Base-by-base conservation (phyloP, 2,888 invertebrate genomes). In the Ecliptopera silaceata region DNA sequence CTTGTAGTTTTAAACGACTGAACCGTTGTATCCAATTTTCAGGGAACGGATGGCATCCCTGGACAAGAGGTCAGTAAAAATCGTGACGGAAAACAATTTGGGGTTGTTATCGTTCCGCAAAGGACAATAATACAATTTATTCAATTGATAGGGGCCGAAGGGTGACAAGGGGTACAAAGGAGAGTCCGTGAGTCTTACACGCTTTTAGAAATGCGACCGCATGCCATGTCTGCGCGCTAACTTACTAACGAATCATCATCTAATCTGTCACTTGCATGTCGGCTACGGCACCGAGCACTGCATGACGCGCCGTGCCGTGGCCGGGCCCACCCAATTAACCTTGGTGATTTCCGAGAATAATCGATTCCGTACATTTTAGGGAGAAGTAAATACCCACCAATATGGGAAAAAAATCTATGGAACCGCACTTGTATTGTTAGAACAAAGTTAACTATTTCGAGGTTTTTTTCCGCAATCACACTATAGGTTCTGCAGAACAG, bases 41-140 rank as follows among this genome's bases (percentile, higher is more conserved):
- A 97, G 97, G 97, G 97, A 76, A 97, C 97, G 63, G 97, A 97
- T 86, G 97, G 97, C 78, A 97, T 97, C 82, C 97, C 97, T 75
- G 97, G 97, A 80, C 94, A 95, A 92, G 96, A 97, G 95, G 96
- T 96, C 93, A 91, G 88, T 79, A 63, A 54, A 2, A 1, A 20
- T 45, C 26, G 31, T 26, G 15, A 11, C 39, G 36, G 41, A 43
- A 59, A 50, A 32, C 42, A 18, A 18, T 48, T 38, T 13, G 1
- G 2, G 0, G 2, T 46, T 17, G 1, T 13, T 29, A 17, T 34
- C 4, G 2, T 18, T 18, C 1, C 12, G 13, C 26, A 5, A 18
- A 12, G 12, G 20, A 26, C 31, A 45, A 36, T 22, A 38, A 38
- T 1, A 31, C 52, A 10, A 22, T 66, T 62, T 80, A 81, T 86